Percentiles rank a stretch among this genome's conserved stretches.
These are phyloP conservation scores for Salvelinus fontinalis DNA, from an alignment of 2,113 vertebrate genomes.

Conservation along the genomic window DNA sequence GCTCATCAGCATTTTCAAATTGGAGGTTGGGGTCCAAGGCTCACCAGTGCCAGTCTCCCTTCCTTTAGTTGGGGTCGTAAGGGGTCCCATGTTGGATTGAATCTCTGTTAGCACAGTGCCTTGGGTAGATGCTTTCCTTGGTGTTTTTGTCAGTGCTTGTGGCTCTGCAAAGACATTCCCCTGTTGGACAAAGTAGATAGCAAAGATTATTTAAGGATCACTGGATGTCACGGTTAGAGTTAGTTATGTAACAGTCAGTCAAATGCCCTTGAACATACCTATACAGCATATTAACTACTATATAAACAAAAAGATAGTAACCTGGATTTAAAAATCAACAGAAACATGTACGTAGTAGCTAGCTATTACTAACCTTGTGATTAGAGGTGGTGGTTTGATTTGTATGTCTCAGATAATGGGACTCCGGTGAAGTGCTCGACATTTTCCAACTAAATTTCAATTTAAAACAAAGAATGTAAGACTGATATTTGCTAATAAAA, in stretches of 20 bases:
- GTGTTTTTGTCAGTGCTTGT: slow-evolving; percentile 63
- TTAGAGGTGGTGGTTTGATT: slow-evolving; percentile 22
- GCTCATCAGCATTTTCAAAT: slow-evolving; percentile 95
- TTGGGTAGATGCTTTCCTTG: slow-evolving; percentile 66
- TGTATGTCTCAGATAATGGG: slow-evolving; percentile 29
- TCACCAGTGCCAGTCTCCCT: slow-evolving; percentile 76
- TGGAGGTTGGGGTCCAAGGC: slow-evolving; percentile 95
- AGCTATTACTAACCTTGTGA: slow-evolving; percentile 39
- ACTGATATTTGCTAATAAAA: neutral
- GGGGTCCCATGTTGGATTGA: slow-evolving; percentile 70
- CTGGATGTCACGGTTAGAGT: neutral
- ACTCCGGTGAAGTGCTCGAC: slow-evolving; percentile 35
- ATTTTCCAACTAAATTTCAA: slow-evolving; percentile 49
- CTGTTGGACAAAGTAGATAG: slow-evolving; percentile 53
- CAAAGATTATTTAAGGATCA: neutral
- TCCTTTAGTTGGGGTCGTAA: slow-evolving; percentile 87
- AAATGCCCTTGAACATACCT: neutral
- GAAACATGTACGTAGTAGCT: neutral
- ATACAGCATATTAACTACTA: neutral
- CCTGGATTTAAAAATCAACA: too few relatives aligned
- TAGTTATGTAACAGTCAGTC: neutral
- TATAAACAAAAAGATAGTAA: neutral
- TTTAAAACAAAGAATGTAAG: neutral
- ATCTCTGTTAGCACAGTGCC: slow-evolving; percentile 53
- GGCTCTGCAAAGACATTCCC: slow-evolving; percentile 75